Evolutionary conservation across 53 echinoderm and acorn worm species (phyloP), one percentile per base, ranked within the genome.

Genomic region (Crossaster papposus): DNA sequence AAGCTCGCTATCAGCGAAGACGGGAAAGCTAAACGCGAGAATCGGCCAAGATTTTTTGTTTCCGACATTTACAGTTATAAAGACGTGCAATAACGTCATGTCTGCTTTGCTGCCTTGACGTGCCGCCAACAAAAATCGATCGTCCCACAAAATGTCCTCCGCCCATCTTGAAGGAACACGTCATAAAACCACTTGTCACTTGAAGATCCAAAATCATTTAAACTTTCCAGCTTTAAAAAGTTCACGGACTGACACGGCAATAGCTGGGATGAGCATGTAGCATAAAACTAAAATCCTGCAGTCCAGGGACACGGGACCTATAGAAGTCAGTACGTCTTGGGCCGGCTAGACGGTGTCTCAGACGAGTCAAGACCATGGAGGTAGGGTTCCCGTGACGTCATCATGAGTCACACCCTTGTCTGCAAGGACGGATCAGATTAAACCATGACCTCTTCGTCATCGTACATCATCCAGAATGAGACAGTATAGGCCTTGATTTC

Each of bases 321-420:
- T n/a, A 73, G 74, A 31, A 81, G 20, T 17, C n/a, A n/a, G n/a
- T n/a, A n/a, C 23, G 20, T 24, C 80, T 12, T 63, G 18, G 81
- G 64, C 81, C 32, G 81, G 64, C 81, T 81, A 82, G 82, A 82
- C 82, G 26, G 62, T 82, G 64, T 51, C 82, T 82, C 82, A 64
- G 37, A 64, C 62, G 62, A 26, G 24, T 26, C 17, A 20, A 24
- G 82, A 70, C n/a, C n/a, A n/a, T 44, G 32, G 65, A 73, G 74
- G 74, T 65, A 55, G 34, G 64, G 44, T 82, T 23, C 68, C 36
- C 30, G 51, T 82, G 82, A 82, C 82, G 82, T 82, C 82, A 82
- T 65, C 10, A 36, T 82, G 82, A 82, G 28, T 82, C 82, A 82
- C 44, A 12, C 44, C 38, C 82, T 10, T 32, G 82, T 82, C 82